A percentile compares a stretch with the other conserved stretches of the same genome.
Conservation (phyloP, 2,113 vertebrate genomes). For the Halcyon senegalensis region DNA sequence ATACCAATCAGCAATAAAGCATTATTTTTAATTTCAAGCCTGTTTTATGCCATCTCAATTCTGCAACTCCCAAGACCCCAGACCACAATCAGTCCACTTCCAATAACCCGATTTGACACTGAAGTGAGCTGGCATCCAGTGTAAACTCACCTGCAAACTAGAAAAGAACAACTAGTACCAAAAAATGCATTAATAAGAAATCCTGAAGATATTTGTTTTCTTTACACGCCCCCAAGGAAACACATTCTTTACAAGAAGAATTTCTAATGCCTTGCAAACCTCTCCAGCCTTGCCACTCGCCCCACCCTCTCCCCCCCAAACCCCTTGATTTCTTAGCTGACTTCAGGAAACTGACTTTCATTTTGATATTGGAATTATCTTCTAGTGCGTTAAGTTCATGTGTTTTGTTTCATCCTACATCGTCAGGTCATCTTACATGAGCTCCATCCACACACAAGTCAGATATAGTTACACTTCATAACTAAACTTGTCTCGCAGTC, state of each 20-base stretch:
- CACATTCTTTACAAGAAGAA: neutral
- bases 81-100: neutral
- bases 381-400: neutral
- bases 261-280: neutral
- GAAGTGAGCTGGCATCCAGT: neutral
- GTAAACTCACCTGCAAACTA: neutral
- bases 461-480: neutral
- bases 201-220: neutral
- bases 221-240: neutral
- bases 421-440: neutral
- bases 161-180: neutral
- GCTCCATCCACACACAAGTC: neutral
- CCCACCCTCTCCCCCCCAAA: rapidly evolving
- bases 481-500: neutral
- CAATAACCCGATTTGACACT: neutral
- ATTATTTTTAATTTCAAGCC: neutral
- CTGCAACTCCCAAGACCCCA: neutral
- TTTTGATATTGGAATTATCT: neutral
- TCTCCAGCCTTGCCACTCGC: neutral
- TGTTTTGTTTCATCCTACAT: neutral
- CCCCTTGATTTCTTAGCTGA: neutral
- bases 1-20: neutral
- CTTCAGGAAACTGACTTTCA: neutral
- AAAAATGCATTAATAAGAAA: neutral
- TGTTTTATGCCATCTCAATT: neutral